Base-by-base conservation (phyloP, 2,113 vertebrate genomes). In the Gasterosteus aculeatus region DNA sequence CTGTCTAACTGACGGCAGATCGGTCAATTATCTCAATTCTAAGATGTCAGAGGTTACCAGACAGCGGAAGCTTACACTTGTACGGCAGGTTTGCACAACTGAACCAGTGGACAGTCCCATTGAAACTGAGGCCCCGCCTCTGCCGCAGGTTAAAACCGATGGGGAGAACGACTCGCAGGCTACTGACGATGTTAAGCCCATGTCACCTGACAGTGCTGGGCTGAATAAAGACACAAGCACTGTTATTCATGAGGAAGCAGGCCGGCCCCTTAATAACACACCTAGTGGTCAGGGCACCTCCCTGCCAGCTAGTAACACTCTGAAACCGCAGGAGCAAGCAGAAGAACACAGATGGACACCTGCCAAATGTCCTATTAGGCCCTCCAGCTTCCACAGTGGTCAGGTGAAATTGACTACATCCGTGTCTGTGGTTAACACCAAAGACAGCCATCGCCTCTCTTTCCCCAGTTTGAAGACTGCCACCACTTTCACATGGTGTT, bases 401-500 rank as follows among this genome's bases (percentile, higher is more conserved):
- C 96, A 95, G 74, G 88, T 93, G 44, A 95, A 94, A 67, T 85
- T 93, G 41, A 82, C 81, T 26, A 86, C 90, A 0, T 91, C 93
- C 2, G 80, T 95, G 68, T 91, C 96, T 8, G 80, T 90, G 0
- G 82, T 94, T 31, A 95, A 93, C 38, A 82, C 89, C 0, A 93
- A 93, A 46, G 96, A 98, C 70, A 82, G 91, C 1, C 96, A 96
- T 49, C 95, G 93, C 1, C 76, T 95, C 44, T 95, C 96, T 2
- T 98, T 98, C 78, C 96, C 97, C 49, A 98, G 97, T 87, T 93
- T 99, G 80, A 99, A 99, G 89, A 99, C 97, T 0, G 86, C 96
- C 10, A 99, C 98, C 0, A 97, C 94, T 42, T 98, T 96, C 68
- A 98, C 97, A 0, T 99, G 98, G 98, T 99, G 98, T 94, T 99